These are phyloP conservation scores for Cottus gobio DNA, from an alignment of 2,113 vertebrate species.

Conservation along the genomic window DNA sequence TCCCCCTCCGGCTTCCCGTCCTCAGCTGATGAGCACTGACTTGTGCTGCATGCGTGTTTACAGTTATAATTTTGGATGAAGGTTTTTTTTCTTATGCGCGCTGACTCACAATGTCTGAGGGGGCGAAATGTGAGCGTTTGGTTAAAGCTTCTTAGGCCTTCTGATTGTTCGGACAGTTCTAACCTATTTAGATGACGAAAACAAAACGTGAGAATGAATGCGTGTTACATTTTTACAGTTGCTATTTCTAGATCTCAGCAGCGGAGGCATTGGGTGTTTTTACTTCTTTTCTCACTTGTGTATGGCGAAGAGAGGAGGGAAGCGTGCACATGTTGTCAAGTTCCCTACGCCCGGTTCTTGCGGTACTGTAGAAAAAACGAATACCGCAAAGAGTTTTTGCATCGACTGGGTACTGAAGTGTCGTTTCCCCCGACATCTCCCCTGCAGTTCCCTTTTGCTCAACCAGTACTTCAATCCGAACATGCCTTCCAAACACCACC, in stretches of 20 bases:
- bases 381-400: too few relatives aligned
- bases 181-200: conserved; percentile 42
- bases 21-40: conserved; percentile 6
- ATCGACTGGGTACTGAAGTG: too few relatives aligned
- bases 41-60: conserved; percentile 29
- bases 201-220: conserved; percentile 13
- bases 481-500: too few relatives aligned
- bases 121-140: conserved; percentile 29
- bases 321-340: too few relatives aligned
- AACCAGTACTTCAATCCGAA: too few relatives aligned
- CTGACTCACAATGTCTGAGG: conserved; percentile 48
- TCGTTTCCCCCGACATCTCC: too few relatives aligned
- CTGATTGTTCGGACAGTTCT: conserved; percentile 38
- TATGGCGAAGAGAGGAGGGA: background rate
- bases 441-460: too few relatives aligned
- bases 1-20: conserved; percentile 16
- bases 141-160: conserved; percentile 13
- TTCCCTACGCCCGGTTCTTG: too few relatives aligned
- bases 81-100: conserved; percentile 22
- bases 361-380: too few relatives aligned
- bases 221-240: conserved; percentile 32
- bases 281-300: background rate
- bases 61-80: conserved; percentile 37
- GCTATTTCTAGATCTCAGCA: background rate
- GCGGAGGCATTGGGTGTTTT: background rate